phyloP scores from a whole-genome alignment of 2,113 vertebrate species.

The Ophiodon elongatus region DNA sequence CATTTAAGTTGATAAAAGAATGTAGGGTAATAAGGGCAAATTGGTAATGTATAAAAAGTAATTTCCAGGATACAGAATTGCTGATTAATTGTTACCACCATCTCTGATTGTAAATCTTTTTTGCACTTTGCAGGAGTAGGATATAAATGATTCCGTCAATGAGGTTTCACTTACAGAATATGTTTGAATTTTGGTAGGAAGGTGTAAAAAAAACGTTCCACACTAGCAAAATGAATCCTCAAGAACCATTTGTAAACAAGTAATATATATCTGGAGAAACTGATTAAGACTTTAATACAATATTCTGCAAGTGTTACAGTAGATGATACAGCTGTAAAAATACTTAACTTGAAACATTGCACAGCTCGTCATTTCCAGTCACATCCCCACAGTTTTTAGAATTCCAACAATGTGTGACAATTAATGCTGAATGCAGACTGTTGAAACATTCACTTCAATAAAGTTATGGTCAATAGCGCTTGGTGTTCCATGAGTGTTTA shows the following conservation, averaged over 20 bases:
- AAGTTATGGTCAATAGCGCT: conserved; percentile 47
- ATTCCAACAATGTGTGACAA: conserved; percentile 21
- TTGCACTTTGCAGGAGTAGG: not conserved
- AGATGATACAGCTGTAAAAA: not conserved
- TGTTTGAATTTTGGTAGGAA: not conserved
- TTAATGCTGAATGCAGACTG: conserved; percentile 40
- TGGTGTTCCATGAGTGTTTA: conserved; percentile 51
- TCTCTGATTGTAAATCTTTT: not conserved
- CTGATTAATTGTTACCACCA: not conserved
- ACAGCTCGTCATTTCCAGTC: conserved; percentile 1
- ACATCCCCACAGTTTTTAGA: conserved; percentile 19
- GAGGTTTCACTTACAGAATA: no score
- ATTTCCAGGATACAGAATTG: not conserved
- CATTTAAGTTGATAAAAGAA: not conserved
- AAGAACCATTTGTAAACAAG: not conserved
- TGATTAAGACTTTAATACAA: not conserved
- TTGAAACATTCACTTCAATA: conserved; percentile 50
- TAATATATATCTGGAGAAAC: not conserved
- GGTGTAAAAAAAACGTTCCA: not conserved
- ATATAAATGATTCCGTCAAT: not conserved
- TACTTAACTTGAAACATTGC: not conserved
- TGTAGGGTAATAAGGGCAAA: no score
- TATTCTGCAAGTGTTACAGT: not conserved
- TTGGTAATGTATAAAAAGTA: no score
- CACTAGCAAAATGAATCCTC: no score